Conservation (phyloP, 2,113 vertebrate species). For the Ammospiza nelsoni region DNA sequence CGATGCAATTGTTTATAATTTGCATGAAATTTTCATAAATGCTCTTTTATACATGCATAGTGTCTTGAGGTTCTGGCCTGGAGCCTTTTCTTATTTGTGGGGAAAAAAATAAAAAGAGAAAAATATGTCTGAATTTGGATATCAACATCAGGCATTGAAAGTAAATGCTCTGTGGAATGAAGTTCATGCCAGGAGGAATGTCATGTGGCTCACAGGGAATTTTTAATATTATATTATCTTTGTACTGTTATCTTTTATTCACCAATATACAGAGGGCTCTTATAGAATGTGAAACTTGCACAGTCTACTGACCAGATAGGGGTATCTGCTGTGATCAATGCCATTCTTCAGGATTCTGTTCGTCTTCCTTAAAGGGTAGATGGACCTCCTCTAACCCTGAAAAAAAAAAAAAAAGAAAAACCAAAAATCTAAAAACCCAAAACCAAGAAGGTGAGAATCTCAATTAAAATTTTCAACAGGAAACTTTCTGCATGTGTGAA, state of each 20-base stretch:
- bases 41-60: neutral
- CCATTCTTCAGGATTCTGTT: neutral
- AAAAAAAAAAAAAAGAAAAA: neutral
- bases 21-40: neutral
- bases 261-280: neutral
- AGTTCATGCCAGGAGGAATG: neutral
- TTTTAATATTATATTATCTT: neutral
- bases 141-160: neutral
- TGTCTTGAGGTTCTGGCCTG: neutral
- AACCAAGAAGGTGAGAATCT: neutral
- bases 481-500: neutral
- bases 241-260: neutral
- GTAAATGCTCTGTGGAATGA: neutral
- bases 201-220: neutral
- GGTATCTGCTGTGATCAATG: neutral
- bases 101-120: accelerated
- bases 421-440: neutral
- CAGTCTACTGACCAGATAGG: neutral
- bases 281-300: neutral
- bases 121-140: neutral
- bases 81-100: neutral
- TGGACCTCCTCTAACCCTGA: neutral
- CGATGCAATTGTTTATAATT: neutral
- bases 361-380: neutral
- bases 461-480: neutral